These are phyloP conservation scores for Hypena proboscidalis DNA, from an alignment of 2,888 invertebrate species.

Conservation along the genomic window DNA sequence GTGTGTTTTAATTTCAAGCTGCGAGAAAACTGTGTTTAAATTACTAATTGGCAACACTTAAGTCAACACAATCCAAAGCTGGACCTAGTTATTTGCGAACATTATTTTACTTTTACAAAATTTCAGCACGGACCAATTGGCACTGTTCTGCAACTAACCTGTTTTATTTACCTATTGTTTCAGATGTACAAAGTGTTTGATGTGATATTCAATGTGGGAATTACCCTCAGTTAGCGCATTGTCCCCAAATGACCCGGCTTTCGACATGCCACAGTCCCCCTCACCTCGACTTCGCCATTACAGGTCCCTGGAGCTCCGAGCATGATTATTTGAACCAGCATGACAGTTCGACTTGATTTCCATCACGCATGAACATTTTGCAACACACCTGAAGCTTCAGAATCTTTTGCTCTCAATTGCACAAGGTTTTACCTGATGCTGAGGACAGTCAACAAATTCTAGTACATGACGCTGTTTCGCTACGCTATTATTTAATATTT, in stretches of 20 bases:
- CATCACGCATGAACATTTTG: conserved; percentile 11
- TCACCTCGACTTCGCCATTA: conserved; percentile 91
- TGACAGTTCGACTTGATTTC: conserved; percentile 16
- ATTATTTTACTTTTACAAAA: conserved; percentile 13
- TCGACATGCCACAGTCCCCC: conserved; percentile 89
- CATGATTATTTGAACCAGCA: conserved; percentile 58
- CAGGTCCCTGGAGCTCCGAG: conserved; percentile 86
- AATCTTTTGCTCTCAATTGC: too few relatives aligned
- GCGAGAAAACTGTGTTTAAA: too few relatives aligned
- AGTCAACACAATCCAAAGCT: not conserved
- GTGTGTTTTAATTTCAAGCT: too few relatives aligned
- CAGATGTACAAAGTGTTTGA: conserved; percentile 84
- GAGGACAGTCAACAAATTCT: too few relatives aligned
- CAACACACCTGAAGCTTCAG: too few relatives aligned
- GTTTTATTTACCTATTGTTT: conserved; percentile 68
- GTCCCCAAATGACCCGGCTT: conserved; percentile 87
- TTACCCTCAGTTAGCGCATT: conserved; percentile 75
- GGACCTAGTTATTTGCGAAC: not conserved
- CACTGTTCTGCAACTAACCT: conserved; percentile 30
- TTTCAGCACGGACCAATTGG: conserved; percentile 24
- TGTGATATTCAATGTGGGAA: conserved; percentile 81
- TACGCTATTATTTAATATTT: too few relatives aligned
- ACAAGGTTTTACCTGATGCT: too few relatives aligned
- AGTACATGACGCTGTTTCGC: too few relatives aligned
- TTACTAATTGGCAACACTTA: not conserved